These are phyloP conservation scores for Spisula subtruncata DNA, from an alignment of 2,888 invertebrate species.

Conservation along the genomic window DNA sequence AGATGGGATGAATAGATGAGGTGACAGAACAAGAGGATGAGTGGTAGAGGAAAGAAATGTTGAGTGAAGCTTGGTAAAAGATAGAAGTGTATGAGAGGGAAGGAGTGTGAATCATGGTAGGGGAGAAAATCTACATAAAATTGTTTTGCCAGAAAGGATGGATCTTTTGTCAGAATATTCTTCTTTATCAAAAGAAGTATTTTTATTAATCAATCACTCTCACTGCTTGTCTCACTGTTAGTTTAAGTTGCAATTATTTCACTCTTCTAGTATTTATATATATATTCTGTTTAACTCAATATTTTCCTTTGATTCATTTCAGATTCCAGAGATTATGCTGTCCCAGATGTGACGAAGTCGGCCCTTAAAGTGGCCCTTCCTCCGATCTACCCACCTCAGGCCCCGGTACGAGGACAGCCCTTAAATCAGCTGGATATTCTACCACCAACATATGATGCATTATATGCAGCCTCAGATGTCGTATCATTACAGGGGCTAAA, in stretches of 20 bases:
- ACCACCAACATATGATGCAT: slow-evolving; percentile 85
- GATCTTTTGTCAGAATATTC: too few relatives aligned
- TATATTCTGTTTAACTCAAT: too few relatives aligned
- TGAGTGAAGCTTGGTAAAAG: neutral
- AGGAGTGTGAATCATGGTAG: too few relatives aligned
- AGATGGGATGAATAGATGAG: neutral
- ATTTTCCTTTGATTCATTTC: slow-evolving; percentile 46
- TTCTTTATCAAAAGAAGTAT: too few relatives aligned
- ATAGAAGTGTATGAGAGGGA: neutral
- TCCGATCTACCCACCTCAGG: slow-evolving; percentile 78
- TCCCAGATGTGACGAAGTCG: slow-evolving; percentile 86
- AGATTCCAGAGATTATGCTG: slow-evolving; percentile 86
- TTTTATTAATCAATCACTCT: too few relatives aligned
- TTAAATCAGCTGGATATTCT: slow-evolving; percentile 77
- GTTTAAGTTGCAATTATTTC: too few relatives aligned
- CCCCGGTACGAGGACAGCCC: slow-evolving; percentile 71
- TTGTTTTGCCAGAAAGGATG: too few relatives aligned
- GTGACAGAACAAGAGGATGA: neutral
- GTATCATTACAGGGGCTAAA: slow-evolving; percentile 82
- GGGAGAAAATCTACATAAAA: too few relatives aligned
- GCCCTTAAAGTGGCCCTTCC: slow-evolving; percentile 83
- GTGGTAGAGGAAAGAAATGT: neutral
- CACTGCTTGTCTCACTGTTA: too few relatives aligned
- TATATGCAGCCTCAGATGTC: slow-evolving; percentile 84
- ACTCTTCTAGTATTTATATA: too few relatives aligned